A percentile compares a stretch with the other conserved stretches of the same genome.
Evolutionary conservation across 2,797 vertebrate species (phyloP).

Genomic region (Squalus acanthias): DNA sequence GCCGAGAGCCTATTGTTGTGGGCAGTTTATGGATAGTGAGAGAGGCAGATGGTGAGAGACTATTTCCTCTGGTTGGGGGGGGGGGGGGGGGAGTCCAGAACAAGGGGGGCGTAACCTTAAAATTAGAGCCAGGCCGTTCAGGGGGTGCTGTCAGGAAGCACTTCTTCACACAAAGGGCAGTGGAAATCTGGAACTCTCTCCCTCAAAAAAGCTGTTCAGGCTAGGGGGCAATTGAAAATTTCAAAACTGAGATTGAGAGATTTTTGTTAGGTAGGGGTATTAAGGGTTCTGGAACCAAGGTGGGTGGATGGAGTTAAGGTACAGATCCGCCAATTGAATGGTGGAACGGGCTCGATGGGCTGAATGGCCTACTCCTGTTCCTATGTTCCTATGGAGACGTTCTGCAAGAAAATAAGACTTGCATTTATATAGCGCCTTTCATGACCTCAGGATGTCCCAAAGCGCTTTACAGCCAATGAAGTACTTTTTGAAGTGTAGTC

Average conservation of each 20-base stretch:
- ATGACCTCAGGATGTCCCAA: not conserved
- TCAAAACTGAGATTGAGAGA: not conserved
- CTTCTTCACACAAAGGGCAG: not conserved
- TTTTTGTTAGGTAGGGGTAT: not conserved
- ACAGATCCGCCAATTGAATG: not conserved
- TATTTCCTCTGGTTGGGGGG: not conserved
- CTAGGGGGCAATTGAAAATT: not conserved
- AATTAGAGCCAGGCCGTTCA: too few relatives aligned
- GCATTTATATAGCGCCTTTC: too few relatives aligned
- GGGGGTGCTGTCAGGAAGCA: not conserved
- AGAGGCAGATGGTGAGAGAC: not conserved
- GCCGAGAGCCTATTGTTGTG: not conserved
- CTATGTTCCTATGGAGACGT: not conserved
- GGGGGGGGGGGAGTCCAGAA: not conserved
- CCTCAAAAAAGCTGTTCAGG: not conserved
- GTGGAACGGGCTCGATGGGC: not conserved
- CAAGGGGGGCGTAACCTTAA: too few relatives aligned
- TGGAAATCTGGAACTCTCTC: not conserved
- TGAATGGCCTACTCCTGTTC: not conserved
- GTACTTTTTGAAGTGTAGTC: not conserved
- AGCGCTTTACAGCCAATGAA: not conserved
- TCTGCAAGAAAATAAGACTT: not conserved
- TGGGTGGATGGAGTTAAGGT: not conserved
- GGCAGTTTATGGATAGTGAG: not conserved
- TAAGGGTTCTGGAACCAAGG: not conserved